Conservation (phyloP, 2,113 vertebrate genomes). For the Naja naja region DNA sequence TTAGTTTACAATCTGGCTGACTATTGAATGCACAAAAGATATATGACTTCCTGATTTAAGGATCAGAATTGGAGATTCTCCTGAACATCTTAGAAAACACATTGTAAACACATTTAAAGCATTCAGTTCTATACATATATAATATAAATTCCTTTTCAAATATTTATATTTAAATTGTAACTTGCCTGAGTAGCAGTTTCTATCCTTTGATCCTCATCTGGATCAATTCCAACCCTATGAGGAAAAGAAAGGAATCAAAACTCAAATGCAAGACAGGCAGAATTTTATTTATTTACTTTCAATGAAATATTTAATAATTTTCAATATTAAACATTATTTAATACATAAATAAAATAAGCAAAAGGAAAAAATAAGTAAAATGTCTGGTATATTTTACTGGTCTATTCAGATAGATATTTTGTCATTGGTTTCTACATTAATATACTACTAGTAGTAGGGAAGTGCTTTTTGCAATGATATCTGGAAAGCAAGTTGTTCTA, state of each 20-base stretch:
- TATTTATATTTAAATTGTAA: constrained; percentile 8
- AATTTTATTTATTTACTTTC: neutral
- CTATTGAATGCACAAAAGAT: neutral
- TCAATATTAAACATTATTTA: neutral
- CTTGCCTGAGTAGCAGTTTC: constrained; percentile 71
- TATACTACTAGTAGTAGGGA: neutral
- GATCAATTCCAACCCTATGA: constrained; percentile 72
- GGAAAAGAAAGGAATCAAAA: constrained; percentile 29
- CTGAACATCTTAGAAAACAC: neutral
- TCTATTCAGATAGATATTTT: neutral
- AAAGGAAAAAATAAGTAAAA: neutral
- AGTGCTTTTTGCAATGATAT: neutral
- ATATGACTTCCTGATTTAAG: neutral
- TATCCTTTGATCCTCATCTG: constrained; percentile 69
- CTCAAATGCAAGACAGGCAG: constrained; percentile 6
- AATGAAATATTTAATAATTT: neutral
- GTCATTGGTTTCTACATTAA: neutral
- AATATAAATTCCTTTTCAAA: neutral
- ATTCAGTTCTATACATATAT: neutral
- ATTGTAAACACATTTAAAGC: neutral
- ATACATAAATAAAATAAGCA: neutral
- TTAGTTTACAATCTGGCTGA: neutral
- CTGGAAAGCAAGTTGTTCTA: neutral
- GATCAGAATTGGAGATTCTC: neutral
- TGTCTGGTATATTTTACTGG: neutral